Percentiles rank a stretch among this genome's conserved stretches.
Evolutionary conservation across 2,797 vertebrate genomes (phyloP).

Genomic region (Podargus strigoides): DNA sequence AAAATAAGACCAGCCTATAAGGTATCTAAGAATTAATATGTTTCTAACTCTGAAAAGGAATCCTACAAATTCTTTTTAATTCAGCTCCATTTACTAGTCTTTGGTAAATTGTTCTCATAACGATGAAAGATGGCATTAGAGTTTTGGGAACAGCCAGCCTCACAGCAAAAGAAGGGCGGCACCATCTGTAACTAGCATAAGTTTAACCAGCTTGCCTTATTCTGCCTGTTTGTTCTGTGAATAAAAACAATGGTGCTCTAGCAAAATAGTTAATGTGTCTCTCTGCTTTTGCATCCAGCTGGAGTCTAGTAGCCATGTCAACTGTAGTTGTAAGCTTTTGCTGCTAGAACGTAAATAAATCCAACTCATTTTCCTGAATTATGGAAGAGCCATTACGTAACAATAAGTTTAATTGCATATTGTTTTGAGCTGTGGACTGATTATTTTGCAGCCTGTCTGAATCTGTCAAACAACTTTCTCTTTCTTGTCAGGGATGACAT

Average conservation of each 20-base stretch:
- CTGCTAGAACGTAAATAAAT: neutral
- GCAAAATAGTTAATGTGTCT: neutral
- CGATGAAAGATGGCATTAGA: neutral
- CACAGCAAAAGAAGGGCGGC: neutral
- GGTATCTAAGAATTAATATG: neutral
- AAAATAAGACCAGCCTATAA: neutral
- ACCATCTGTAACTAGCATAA: neutral
- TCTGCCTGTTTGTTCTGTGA: neutral
- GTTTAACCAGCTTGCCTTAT: neutral
- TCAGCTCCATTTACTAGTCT: neutral
- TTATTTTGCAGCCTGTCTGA: neutral
- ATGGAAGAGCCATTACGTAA: rapidly evolving
- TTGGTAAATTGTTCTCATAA: neutral
- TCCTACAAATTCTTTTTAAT: neutral
- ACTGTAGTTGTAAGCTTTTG: neutral
- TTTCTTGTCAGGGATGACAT: constrained; percentile 86
- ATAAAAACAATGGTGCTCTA: neutral
- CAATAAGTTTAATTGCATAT: neutral
- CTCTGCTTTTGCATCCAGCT: neutral
- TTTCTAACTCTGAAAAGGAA: neutral
- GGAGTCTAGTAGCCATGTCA: neutral
- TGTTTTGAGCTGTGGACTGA: neutral
- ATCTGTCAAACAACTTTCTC: neutral
- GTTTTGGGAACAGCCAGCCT: neutral
- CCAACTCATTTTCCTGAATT: neutral